Evolutionary conservation across 1,140 invertebrate genomes (phyloP), one percentile per base, ranked within the genome.

Genomic region (Helicoverpa armigera): DNA sequence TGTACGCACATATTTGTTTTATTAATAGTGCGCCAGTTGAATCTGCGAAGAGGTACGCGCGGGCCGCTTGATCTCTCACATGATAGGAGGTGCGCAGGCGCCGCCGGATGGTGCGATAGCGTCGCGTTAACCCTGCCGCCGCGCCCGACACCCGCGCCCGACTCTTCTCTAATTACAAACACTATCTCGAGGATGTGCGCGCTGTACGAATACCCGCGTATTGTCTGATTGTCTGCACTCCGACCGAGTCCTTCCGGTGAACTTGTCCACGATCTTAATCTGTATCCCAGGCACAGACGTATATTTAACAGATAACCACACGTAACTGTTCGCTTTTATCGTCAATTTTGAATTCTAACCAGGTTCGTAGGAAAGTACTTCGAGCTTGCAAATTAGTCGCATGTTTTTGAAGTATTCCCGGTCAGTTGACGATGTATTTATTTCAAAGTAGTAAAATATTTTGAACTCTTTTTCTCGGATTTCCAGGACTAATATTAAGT

Each of bases 151-250:
- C 35, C 73, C 58, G 58, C 73, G 35, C 56, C 58, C 72, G 56
- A 50, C 74, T 85, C 82, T 89, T 87, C 88, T 89, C 91, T 94
- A 94, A 94, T 94, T 93, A 90, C 89, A 85, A 87, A 88, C 89
- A 88, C 88, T 83, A 84, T 75, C 58, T 75, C 73, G 61, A 50
- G 86, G 87, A 89, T 88, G 86, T 86, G 80, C 84, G 77, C 82
- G 77, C 82, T 80, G 81, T 79, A 79, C 83, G 79, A 82, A 80
- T 83, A 84, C 80, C 80, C 80, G 87, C 79, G 89, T 89, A 90
- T 90, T 91, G 89, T 90, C 83, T 91, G 63, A 90, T 90, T 91
- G 89, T 90, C 83, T 91, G 63, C 67, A 60, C 56, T 75, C n/a
- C 81, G 70, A 65, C 48, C 82, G 72, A 73, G 83, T 83, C 85